Evolutionary conservation across 2,113 vertebrate species (phyloP), one percentile per base, ranked within the genome.

Genomic region (Bubo blakistoni): DNA sequence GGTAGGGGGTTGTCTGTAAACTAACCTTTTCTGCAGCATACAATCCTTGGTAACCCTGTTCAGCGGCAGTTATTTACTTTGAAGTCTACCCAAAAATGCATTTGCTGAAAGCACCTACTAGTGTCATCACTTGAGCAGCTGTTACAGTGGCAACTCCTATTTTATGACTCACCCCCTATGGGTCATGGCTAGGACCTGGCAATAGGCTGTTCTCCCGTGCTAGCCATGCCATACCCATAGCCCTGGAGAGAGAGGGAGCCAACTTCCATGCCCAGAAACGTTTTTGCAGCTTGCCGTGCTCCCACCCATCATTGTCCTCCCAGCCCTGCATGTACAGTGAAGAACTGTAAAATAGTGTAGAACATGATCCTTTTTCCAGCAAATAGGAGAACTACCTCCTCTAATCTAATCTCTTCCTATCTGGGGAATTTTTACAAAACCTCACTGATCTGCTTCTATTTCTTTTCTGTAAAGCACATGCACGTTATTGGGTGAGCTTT

Each of bases 31-130:
- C 81, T 89, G 44, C 36, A 49, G 61, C 57, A 44, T 66, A 69
- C 58, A 85, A 13, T 62, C 46, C 58, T 80, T 66, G 62, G 34
- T 90, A 91, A 72, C 44, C 26, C 65, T 20, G 9, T 89, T 89
- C 42, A 89, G 58, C 52, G 79, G 85, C 0, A 0, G 57, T 85
- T 94, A 73, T 73, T 96, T 94, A 58, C 85, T 93, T 92, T 86
- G 92, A 94, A 95, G 78, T 78, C 81, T 90, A 86, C 92, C 62
- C 61, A 90, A 85, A 96, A 94, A 73, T 16, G 15, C 36, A 47
- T 86, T 90, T 81, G 72, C 85, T 86, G 94, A 70, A 91, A 93
- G 70, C 71, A 86, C 71, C 73, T 87, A 72, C 52, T 58, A 80
- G 76, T 86, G 74, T 80, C 79, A 58, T 62, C 0, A 1, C 58